Evolutionary conservation across 2,113 vertebrate genomes (phyloP), one percentile per base, ranked within the genome.

Genomic region (Atherinomorus stipes): DNA sequence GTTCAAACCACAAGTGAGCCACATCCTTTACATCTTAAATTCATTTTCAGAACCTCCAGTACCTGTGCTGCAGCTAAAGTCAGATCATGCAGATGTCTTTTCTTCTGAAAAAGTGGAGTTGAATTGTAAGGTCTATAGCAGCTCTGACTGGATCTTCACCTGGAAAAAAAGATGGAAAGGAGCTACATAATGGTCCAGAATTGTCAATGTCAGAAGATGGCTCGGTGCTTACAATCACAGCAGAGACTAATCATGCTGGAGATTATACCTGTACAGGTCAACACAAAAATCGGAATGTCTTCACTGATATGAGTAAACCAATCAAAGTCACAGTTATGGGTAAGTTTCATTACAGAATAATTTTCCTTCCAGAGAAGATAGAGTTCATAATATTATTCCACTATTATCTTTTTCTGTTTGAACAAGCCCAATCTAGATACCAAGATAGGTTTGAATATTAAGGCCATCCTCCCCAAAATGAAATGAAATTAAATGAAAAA

Each of bases 31-130:
- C 19, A 21, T 22, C 34, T 58, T 31, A 34, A 3, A 34, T 34
- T 0, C 8, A 22, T 62, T 81, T 88, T 15, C 78, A 84, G 88
- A 1, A 11, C 78, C 65, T 59, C 85, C 78, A 0, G 7, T 6
- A 18, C 78, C 87, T 21, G 1, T 1, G 34, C 49, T 91, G 59
- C 7, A 62, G 22, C 47, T 22, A 4, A 15, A 2, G 16, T 64
- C 84, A 16, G 0, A 0, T 1, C 71, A 52, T 60, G 7, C 3
- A 4, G 70, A 88, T 0, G 49, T 83, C 16, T 91, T 88, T 60
- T 42, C 61, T 0, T 44, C 70, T 58, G 88, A 92, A 51, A 85
- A 64, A 67, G 84, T 84, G 28, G 2, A 15, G 45, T 40, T 91
- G 18, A 34, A 0, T 0, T 92, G 87, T 61, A 0, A 0, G 0